A percentile compares a stretch with the other conserved stretches of the same genome.
Evolutionary conservation across 1,140 invertebrate genomes (phyloP).

Genomic region (Oreohelix idahoensis): DNA sequence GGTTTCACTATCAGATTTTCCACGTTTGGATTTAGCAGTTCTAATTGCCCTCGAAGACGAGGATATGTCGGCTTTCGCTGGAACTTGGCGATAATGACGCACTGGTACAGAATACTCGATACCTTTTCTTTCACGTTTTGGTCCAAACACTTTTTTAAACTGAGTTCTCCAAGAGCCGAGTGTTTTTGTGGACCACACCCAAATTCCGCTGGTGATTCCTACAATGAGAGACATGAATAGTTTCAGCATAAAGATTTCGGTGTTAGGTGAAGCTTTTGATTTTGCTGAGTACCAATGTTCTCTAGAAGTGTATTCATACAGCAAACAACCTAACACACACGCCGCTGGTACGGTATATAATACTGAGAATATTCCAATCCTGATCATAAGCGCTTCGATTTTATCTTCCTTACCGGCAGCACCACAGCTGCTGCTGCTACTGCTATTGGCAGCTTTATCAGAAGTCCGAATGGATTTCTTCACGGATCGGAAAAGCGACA

Average conservation of each 20-base stretch:
- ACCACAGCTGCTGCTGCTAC: neutral
- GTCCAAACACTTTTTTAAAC: constrained; percentile 27
- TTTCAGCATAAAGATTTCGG: constrained; percentile 90
- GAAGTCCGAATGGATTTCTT: neutral
- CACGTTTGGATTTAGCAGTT: constrained; percentile 67
- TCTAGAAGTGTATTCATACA: constrained; percentile 79
- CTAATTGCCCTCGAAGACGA: constrained; percentile 57
- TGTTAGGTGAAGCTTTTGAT: constrained; percentile 63
- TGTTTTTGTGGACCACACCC: constrained; percentile 97
- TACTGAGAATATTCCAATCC: constrained; percentile 76
- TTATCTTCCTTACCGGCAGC: constrained; percentile 62
- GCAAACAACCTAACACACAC: constrained; percentile 77
- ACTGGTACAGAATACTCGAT: constrained; percentile 61
- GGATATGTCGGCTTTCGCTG: constrained; percentile 46
- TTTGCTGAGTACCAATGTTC: constrained; percentile 60
- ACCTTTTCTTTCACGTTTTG: constrained; percentile 52
- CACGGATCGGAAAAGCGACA: constrained; percentile 72
- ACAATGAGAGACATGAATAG: constrained; percentile 96
- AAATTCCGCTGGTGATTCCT: constrained; percentile 94
- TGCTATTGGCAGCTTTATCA: neutral
- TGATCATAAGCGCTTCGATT: constrained; percentile 74
- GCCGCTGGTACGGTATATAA: constrained; percentile 76
- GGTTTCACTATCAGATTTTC: constrained; percentile 70
- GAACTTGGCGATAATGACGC: constrained; percentile 64
- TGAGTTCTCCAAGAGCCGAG: constrained; percentile 93